phyloP scores from a whole-genome alignment of 2,113 vertebrate genomes.

The Sminthopsis crassicaudata region DNA sequence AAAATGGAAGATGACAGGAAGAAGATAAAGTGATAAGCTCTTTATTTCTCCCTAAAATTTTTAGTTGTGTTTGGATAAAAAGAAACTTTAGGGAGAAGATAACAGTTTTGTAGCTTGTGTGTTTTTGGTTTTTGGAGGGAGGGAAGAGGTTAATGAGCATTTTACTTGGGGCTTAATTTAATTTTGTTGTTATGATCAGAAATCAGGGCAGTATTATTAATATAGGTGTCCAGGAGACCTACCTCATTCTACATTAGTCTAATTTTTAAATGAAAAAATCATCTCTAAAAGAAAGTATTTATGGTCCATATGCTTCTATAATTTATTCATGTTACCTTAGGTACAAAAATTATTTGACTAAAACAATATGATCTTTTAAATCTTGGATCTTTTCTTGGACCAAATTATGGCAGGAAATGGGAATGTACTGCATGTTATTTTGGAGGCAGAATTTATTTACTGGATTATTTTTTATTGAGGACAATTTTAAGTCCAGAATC shows the following conservation, averaged over 20 bases:
- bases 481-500: neutral
- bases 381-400: slow-evolving; percentile 23
- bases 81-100: slow-evolving; percentile 76
- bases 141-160: slow-evolving; percentile 58
- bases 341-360: neutral
- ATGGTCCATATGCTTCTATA: neutral
- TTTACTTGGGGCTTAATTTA: slow-evolving; percentile 52
- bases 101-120: slow-evolving; percentile 69
- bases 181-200: slow-evolving; percentile 32
- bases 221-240: neutral
- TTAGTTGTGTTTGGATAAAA: slow-evolving; percentile 76
- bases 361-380: neutral
- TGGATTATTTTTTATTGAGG: neutral
- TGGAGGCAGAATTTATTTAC: neutral
- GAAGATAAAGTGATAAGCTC: slow-evolving; percentile 66
- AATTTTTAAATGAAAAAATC: neutral
- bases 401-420: neutral
- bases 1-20: neutral
- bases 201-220: neutral
- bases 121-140: slow-evolving; percentile 62
- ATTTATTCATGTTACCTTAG: neutral
- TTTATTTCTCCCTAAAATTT: slow-evolving; percentile 73
- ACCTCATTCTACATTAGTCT: neutral
- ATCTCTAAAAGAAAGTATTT: neutral
- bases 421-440: neutral